Conservation (phyloP, 2,888 invertebrate genomes). For the Uropetala carovei region DNA sequence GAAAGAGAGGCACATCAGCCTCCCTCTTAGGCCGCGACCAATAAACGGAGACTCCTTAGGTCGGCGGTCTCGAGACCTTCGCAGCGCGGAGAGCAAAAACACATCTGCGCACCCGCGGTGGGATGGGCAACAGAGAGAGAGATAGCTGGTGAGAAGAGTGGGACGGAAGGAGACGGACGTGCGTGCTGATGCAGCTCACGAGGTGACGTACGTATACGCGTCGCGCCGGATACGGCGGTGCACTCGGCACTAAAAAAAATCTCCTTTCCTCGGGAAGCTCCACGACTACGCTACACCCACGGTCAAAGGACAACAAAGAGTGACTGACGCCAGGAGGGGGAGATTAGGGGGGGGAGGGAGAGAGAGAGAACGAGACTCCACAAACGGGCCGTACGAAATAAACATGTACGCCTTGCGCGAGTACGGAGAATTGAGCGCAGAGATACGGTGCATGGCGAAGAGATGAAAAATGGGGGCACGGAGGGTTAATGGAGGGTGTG, state of each 20-base stretch:
- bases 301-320: constrained; percentile 8
- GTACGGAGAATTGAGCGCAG: neutral
- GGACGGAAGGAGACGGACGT: neutral
- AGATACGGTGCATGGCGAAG: neutral
- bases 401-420: neutral
- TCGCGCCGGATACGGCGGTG: constrained; percentile 20
- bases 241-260: neutral
- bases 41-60: neutral
- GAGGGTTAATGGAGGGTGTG: constrained; percentile 4
- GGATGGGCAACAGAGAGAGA: neutral
- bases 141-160: neutral
- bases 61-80: constrained; percentile 29
- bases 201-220: neutral
- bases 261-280: neutral
- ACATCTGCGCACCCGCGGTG: neutral
- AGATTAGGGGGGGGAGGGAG: neutral
- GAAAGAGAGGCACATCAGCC: neutral
- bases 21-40: neutral
- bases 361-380: neutral
- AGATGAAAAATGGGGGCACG: constrained; percentile 13
- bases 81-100: constrained; percentile 25
- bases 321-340: neutral
- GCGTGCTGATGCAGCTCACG: constrained; percentile 32
- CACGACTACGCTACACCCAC: neutral
- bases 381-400: neutral